A percentile compares a stretch with the other conserved stretches of the same genome.
Evolutionary conservation across 64 coral and sea anemone species (phyloP).

Genomic region (Catalaphyllia jardinei): DNA sequence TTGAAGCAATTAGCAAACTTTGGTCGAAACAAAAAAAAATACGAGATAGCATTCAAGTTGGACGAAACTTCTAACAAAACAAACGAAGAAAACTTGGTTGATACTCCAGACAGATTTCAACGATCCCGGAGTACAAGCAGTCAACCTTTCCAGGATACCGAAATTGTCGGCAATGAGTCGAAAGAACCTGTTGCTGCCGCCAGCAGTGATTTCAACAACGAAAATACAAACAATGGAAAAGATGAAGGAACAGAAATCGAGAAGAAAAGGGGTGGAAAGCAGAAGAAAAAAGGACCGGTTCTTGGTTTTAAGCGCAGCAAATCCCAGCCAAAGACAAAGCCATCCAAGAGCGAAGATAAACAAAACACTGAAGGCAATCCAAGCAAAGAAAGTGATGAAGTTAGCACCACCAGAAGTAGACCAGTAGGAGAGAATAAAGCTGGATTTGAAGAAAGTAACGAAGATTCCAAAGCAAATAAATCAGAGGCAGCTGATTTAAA

Average conservation of each 20-base stretch:
- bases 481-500: not conserved
- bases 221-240: not conserved
- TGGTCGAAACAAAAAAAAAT: slow-evolving; percentile 23
- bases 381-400: slow-evolving; percentile 12
- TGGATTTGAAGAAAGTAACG: not conserved
- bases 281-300: slow-evolving; percentile 14
- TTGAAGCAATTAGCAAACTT: slow-evolving; percentile 29
- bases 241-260: not conserved
- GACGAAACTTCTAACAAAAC: not conserved
- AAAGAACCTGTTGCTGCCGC: not conserved
- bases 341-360: not conserved
- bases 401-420: not conserved
- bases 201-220: not conserved
- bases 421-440: not conserved
- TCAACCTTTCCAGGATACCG: not conserved
- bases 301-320: slow-evolving; percentile 11
- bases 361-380: not conserved
- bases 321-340: not conserved
- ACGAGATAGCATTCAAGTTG: not conserved
- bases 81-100: not conserved
- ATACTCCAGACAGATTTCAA: not conserved
- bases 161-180: not conserved
- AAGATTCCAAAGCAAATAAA: not conserved
- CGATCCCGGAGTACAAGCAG: not conserved
- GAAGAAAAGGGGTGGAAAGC: not conserved